Conservation (phyloP, 1,140 invertebrate genomes). For the Zelostemma sp. region DNA sequence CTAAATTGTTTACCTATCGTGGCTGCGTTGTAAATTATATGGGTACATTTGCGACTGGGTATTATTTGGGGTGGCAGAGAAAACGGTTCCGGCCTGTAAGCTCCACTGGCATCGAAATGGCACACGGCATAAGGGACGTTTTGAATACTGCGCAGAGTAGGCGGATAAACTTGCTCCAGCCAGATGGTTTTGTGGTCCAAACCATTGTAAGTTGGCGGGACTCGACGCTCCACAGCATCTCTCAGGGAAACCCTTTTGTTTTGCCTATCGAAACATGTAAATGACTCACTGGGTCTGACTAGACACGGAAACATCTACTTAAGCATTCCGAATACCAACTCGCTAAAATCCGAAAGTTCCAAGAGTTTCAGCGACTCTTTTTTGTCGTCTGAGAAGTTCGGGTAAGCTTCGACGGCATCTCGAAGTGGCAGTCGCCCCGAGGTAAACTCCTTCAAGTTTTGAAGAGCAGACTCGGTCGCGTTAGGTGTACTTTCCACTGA, state of each 20-base stretch:
- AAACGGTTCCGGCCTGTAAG: slow-evolving; percentile 77
- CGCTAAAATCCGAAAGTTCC: slow-evolving; percentile 26
- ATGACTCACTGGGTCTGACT: too few relatives aligned
- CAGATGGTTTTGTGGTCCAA: slow-evolving; percentile 63
- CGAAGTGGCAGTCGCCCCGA: slow-evolving; percentile 70
- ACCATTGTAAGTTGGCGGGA: slow-evolving; percentile 62
- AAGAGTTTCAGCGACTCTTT: slow-evolving; percentile 15
- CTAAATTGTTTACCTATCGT: slow-evolving; percentile 65
- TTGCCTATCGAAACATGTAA: too few relatives aligned
- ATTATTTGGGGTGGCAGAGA: slow-evolving; percentile 77
- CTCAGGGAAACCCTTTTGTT: slow-evolving; percentile 68
- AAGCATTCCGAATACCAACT: slow-evolving; percentile 22
- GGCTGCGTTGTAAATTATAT: slow-evolving; percentile 85
- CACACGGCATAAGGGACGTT: slow-evolving; percentile 73
- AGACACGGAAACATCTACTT: not conserved
- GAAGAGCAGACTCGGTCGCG: not conserved
- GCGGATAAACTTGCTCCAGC: slow-evolving; percentile 63
- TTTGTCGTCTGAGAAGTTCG: slow-evolving; percentile 41
- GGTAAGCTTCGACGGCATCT: slow-evolving; percentile 73
- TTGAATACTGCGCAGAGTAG: slow-evolving; percentile 54
- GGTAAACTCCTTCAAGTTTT: slow-evolving; percentile 44
- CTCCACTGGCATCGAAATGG: slow-evolving; percentile 77
- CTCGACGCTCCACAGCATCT: slow-evolving; percentile 78
- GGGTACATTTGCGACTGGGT: slow-evolving; percentile 81
- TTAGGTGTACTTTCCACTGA: slow-evolving; percentile 72